Evolutionary conservation across 1,140 invertebrate genomes (phyloP), one percentile per base, ranked within the genome.

Genomic region (Aphis gossypii): DNA sequence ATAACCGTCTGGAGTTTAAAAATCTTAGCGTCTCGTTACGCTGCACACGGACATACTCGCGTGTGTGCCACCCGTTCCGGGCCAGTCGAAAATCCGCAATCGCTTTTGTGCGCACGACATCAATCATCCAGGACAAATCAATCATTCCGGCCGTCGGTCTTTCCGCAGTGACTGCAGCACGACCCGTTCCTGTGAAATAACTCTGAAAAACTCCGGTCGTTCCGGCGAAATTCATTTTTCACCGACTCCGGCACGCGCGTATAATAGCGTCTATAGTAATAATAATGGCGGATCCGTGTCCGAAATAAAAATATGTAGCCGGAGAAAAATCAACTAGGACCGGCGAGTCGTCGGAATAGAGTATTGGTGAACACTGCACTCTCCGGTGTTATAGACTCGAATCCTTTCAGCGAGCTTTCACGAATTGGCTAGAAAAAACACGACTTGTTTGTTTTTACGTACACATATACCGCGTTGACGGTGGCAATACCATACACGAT

Each of bases 51-150:
- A n/a, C 2, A 9, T 35, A n/a, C 3, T 41, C 6, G 44, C 4
- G 30, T 46, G 83, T 30, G 41, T 23, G 23, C 23, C 23, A 11
- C 5, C 60, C 11, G n/a, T n/a, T 11, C 44, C 5, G 30, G 41
- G 25, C 25, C 44, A 89, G 87, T 38, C 48, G 38, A 89, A 89
- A 89, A 89, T 89, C 87, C n/a, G 21, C 23, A 60, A 60, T 90
- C 35, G 82, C 48, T 84, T 83, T 92, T 92, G 48, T 51, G 44
- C 2, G 30, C 82, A 30, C 76, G 46, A 51, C 91, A 92, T 92
- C 91, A 84, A 92, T 92, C 91, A 92, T 92, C 20, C 38, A 18
- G 48, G 76, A 92, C 91, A 84, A 92, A 92, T 92, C 91, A 92
- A 92, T 92, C 91, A 92, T 92, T 92, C 44, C 46, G 87, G 56